Base-by-base conservation (phyloP, 2,888 invertebrate species). In the Trileptium ribeirensis region DNA sequence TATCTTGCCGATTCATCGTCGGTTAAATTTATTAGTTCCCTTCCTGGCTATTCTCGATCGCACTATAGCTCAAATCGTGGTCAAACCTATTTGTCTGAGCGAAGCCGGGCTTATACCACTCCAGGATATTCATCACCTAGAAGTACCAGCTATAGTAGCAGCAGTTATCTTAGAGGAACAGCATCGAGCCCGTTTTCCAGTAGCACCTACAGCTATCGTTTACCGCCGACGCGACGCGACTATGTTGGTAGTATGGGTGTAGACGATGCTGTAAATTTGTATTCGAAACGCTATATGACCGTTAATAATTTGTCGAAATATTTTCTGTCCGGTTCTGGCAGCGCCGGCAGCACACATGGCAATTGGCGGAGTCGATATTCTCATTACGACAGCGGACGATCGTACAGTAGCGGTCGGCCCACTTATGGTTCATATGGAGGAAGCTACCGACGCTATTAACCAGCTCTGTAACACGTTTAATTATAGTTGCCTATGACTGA, bases 211-310 rank as follows among this genome's bases (percentile, higher is more conserved):
- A 70, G 8, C 74, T 8, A 36, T 8, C 37, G 37, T 36, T n/a
- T n/a, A 31, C 33, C 8, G n/a, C 8, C 74, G n/a, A 8, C 40
- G 40, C 38, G 37, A 19, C 34, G 38, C 19, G 8, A 67, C 40
- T 51, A 75, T 34, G 77, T 39, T 38, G 85, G 86, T 82, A 87
- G 87, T 83, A 87, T 88, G 87, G 86, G 86, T 33, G 85, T 86
- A 38, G 87, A 87, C 67, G 87, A 87, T 79, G 87, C 87, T 19
- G 84, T 88, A 51, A 86, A 86, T 80, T 85, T 87, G 86, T 88
- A 86, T 84, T 88, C 87, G 82, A 87, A 87, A 82, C 81, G 86
- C 79, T 87, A 85, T 82, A 87, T 87, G 87, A 87, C 88, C 67
- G 87, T 86, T 33, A 85, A 86, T 78, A 87, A 87, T 15, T 83